phyloP scores from a whole-genome alignment of 2,113 vertebrate genomes.

The Spheniscus mendiculus region DNA sequence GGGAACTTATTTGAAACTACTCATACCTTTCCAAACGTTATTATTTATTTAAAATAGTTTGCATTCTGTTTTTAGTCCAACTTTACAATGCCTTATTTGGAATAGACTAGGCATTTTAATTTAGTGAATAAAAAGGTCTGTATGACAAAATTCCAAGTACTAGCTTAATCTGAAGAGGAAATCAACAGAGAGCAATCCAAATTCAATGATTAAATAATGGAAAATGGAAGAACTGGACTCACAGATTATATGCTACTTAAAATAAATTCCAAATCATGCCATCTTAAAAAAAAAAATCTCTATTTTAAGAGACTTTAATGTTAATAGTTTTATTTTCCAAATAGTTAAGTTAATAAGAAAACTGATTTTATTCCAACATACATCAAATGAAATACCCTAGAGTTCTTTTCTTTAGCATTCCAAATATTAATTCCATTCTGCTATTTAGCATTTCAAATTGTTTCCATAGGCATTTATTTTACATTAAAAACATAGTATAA shows the following conservation, averaged over 20 bases:
- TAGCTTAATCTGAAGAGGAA: background rate
- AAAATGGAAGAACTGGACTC: background rate
- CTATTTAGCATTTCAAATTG: background rate
- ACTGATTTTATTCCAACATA: background rate
- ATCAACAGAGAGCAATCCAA: background rate
- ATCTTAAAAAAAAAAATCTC: background rate
- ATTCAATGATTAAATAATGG: background rate
- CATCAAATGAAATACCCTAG: background rate
- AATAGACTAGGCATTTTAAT: background rate
- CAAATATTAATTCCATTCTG: background rate
- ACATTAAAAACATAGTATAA: background rate
- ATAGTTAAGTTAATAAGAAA: background rate
- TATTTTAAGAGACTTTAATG: background rate
- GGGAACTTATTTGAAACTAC: background rate
- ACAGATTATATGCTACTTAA: background rate
- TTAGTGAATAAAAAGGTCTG: background rate
- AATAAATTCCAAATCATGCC: background rate
- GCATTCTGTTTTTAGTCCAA: background rate
- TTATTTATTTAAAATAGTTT: background rate
- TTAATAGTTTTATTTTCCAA: background rate
- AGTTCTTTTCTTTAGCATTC: background rate
- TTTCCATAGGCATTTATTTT: background rate
- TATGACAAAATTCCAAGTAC: background rate
- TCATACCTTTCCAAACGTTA: background rate
- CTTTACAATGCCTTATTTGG: background rate